These are phyloP conservation scores for Benitochromis conjunctus DNA, from an alignment of 2,113 vertebrate genomes.

Conservation along the genomic window DNA sequence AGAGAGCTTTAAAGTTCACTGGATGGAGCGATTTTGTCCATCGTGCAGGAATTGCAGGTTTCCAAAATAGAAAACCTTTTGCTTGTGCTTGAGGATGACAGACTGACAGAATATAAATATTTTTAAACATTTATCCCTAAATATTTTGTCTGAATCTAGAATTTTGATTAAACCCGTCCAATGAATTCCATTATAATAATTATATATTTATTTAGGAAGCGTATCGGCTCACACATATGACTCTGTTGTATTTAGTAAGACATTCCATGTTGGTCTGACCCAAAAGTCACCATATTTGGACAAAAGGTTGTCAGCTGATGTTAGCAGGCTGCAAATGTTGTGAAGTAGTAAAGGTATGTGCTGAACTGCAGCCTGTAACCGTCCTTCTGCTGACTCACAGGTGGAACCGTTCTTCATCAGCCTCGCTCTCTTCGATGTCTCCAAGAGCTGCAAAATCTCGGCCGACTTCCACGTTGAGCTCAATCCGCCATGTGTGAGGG, in stretches of 20 bases:
- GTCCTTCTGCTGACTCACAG: constrained; percentile 65
- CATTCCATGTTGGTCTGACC: background rate
- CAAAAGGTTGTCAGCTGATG: background rate
- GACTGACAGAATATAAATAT: fast-evolving
- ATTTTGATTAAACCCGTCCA: background rate
- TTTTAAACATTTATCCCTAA: background rate
- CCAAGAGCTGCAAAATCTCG: constrained; percentile 93
- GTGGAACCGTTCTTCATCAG: constrained; percentile 96
- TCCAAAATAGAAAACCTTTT: background rate
- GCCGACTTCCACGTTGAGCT: constrained; percentile 94
- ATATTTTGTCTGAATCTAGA: background rate
- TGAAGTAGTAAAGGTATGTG: background rate
- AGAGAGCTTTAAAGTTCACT: constrained; percentile 4
- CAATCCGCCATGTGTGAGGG: constrained; percentile 82
- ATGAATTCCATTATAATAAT: background rate
- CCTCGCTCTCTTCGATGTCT: constrained; percentile 89
- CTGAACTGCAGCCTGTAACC: background rate
- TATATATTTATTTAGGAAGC: background rate
- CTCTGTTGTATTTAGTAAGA: background rate
- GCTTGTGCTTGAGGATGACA: background rate
- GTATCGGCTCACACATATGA: fast-evolving
- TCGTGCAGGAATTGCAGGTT: background rate
- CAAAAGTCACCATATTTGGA: background rate
- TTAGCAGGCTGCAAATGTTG: background rate
- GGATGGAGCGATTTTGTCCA: background rate